Evolutionary conservation across 2,113 vertebrate genomes (phyloP), one percentile per base, ranked within the genome.

Genomic region (Clupea harengus): DNA sequence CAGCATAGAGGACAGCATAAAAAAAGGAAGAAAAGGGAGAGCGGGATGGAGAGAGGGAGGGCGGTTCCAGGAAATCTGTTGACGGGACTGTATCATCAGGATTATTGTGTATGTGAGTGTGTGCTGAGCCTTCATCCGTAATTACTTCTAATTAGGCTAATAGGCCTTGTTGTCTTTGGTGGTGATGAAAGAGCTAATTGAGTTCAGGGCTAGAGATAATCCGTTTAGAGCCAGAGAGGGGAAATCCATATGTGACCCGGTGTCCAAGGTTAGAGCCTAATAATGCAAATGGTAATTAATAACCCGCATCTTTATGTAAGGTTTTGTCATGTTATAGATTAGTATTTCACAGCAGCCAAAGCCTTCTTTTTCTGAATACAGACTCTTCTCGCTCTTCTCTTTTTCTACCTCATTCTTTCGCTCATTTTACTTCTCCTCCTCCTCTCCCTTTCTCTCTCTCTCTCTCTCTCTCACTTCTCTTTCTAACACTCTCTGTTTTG

Each of bases 121-220:
- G 57, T 78, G 72, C 15, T 39, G 72, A 44, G 72, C 72, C 25
- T 32, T 78, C 72, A 17, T 78, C 28, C 39, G 72, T 78, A 32
- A 78, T 78, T 78, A 78, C 72, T 17, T 39, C 28, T 78, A 78
- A 78, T 78, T 78, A 78, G 72, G 11, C 72, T 78, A 78, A 78
- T 78, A 78, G 72, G 72, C 11, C 72, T 78, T 78, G 72, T 78
- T 78, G 72, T 78, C 72, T 78, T 78, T 78, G 72, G 28, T 78
- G 32, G 28, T 78, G 72, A 78, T 78, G 72, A 78, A 39, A 78
- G 15, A 78, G 72, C 72, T 78, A 78, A 78, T 78, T 5, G 72
- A 78, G 28, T 39, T 17, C 28, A 78, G 28, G 72, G 28, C 13
- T 78, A 15, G 28, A 78, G 72, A 15, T 78, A 78, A 78, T 78